Evolutionary conservation across 1,140 invertebrate species (phyloP).

Genomic region (Drosophila gunungcola): DNA sequence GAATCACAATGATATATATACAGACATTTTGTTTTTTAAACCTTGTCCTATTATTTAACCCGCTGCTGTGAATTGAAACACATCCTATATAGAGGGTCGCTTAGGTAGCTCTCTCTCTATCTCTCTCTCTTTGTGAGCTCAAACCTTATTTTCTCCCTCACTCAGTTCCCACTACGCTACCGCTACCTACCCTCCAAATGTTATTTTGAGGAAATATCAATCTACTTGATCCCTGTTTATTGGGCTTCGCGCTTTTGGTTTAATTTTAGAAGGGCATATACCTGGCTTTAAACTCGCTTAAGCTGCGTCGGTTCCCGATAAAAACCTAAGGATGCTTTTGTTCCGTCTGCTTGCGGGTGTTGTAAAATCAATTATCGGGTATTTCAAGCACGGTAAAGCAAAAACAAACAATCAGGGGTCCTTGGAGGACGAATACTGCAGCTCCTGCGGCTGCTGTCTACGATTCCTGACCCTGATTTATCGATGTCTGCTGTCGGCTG

Average conservation of each 20-base stretch:
- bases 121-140: not conserved
- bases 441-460: conserved; percentile 35
- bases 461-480: conserved; percentile 65
- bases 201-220: conserved; percentile 57
- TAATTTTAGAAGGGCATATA: conserved; percentile 50
- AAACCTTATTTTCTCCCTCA: conserved; percentile 3
- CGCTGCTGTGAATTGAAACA: not conserved
- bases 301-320: conserved; percentile 33
- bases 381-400: conserved; percentile 60
- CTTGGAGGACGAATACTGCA: conserved; percentile 19
- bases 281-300: conserved; percentile 38
- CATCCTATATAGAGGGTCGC: not conserved
- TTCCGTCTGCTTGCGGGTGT: conserved; percentile 8
- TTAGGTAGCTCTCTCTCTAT: conserved; percentile 24
- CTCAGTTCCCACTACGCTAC: not conserved
- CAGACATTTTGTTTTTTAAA: no score
- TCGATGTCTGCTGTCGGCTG: conserved; percentile 46
- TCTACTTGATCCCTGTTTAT: conserved; percentile 63
- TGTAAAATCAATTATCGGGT: conserved; percentile 69
- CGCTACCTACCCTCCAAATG: conserved; percentile 40
- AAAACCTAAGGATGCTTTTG: conserved; percentile 29
- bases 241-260: conserved; percentile 36
- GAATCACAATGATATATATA: no score
- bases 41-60: not conserved
- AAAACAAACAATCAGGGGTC: conserved; percentile 58